Evolutionary conservation across 2,113 vertebrate species (phyloP), one percentile per base, ranked within the genome.

Genomic region (Ceratotherium simum): DNA sequence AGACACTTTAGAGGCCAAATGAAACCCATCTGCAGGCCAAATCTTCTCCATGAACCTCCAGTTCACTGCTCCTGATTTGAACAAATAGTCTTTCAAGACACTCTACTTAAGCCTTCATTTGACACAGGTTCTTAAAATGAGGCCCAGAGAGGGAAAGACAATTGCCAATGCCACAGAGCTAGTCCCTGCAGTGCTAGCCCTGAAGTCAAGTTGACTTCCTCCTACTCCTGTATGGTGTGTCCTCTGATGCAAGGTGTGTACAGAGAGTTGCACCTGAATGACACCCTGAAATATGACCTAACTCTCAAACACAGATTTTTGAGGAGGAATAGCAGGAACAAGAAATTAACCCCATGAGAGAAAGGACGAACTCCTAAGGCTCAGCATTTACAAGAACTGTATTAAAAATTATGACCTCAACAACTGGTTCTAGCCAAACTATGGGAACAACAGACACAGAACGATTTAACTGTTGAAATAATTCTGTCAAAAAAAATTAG

Each of bases 401-500:
- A 97, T 97, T 92, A 91, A 98, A 98, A 98, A 98, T 64, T 90
- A 96, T 91, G 94, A 86, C 97, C 97, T 98, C 94, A 70, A 98
- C 97, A 95, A 89, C 42, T 33, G 46, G 96, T 69, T 90, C 65
- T 27, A 51, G 96, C 67, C 79, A 31, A 76, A 97, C 86, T 64
- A 80, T 2, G 78, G 87, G 93, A 46, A 90, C 88, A 98, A 99
- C 98, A 99, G 98, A 99, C 60, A 39, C 98, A 98, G 99, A 95
- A 97, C 98, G 98, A 99, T 99, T 99, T 99, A 99, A 99, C 98
- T 98, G 98, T 98, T 99, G 99, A 99, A 98, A 99, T 98, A 99
- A 99, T 99, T 99, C 99, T 99, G 99, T 99, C 99, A 99, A 99
- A 99, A 99, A 99, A 99, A 99, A 99, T 99, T 99, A 99, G 99